Evolutionary conservation across 2,113 vertebrate genomes (phyloP).

Genomic region (Bos javanicus): DNA sequence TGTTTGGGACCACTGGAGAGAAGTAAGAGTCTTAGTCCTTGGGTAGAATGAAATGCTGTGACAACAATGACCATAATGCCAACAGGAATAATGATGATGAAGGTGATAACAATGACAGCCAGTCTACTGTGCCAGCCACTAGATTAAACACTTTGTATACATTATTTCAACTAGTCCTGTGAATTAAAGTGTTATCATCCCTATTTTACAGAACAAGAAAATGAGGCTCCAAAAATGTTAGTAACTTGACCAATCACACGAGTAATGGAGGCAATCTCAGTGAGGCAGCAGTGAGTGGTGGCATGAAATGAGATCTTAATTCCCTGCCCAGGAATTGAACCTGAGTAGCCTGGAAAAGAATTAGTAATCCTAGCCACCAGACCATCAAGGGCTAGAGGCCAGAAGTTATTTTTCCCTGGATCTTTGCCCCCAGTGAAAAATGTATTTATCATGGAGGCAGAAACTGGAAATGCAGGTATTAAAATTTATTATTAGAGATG

Average conservation of each 20-base stretch:
- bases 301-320: neutral
- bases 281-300: neutral
- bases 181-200: neutral
- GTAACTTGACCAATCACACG: neutral
- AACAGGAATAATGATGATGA: too few species aligned
- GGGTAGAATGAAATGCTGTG: neutral
- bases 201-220: conserved; percentile 1
- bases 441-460: neutral
- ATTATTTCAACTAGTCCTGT: neutral
- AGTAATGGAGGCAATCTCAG: neutral
- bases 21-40: neutral
- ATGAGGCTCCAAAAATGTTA: neutral
- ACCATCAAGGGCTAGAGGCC: neutral
- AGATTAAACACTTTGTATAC: neutral
- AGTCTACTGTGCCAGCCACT: neutral
- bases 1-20: neutral
- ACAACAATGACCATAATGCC: accelerated
- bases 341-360: neutral
- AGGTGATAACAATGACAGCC: neutral
- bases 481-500: neutral
- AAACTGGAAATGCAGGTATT: neutral
- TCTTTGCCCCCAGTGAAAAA: neutral
- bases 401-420: neutral
- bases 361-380: neutral
- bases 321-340: neutral